Evolutionary conservation across 2,113 vertebrate genomes (phyloP).

Genomic region (Cyprinodon brontotheroides): DNA sequence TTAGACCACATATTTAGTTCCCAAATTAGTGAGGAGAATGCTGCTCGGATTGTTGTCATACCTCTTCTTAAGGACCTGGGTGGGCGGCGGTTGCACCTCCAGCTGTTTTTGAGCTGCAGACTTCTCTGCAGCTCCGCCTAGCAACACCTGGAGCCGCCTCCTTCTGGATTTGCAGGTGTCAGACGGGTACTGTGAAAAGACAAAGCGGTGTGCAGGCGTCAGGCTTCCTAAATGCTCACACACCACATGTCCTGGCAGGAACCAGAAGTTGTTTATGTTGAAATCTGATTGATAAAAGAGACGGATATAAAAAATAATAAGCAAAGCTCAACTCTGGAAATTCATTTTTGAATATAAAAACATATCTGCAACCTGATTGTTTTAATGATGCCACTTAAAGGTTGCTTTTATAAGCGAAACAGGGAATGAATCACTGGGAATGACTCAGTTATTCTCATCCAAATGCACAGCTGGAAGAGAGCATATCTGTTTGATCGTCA

Average conservation of each 20-base stretch:
- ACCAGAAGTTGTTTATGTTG: conserved; percentile 11
- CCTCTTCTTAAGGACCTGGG: conserved; percentile 56
- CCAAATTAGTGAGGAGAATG: neutral
- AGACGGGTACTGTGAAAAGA: conserved; percentile 48
- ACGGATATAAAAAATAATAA: neutral
- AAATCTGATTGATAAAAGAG: conserved; percentile 46
- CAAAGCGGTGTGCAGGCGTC: conserved; percentile 29
- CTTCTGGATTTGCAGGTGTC: conserved; percentile 43
- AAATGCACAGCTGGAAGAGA: neutral
- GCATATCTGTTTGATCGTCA: neutral
- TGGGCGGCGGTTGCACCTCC: conserved; percentile 61
- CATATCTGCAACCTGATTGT: neutral
- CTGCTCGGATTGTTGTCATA: neutral
- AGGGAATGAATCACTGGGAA: conserved; percentile 1
- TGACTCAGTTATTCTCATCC: conserved; percentile 12
- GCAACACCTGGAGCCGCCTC: conserved; percentile 61
- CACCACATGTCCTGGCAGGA: conserved; percentile 41
- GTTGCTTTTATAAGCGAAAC: conserved; percentile 9
- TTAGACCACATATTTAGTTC: neutral
- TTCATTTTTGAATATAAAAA: neutral
- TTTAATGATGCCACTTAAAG: neutral
- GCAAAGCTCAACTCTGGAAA: neutral
- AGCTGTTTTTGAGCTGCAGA: conserved; percentile 29
- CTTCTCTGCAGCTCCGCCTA: conserved; percentile 5
- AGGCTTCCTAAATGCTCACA: conserved; percentile 45